These are phyloP conservation scores for Drosophila infuscata DNA, from an alignment of 2,888 invertebrate genomes.

Conservation along the genomic window DNA sequence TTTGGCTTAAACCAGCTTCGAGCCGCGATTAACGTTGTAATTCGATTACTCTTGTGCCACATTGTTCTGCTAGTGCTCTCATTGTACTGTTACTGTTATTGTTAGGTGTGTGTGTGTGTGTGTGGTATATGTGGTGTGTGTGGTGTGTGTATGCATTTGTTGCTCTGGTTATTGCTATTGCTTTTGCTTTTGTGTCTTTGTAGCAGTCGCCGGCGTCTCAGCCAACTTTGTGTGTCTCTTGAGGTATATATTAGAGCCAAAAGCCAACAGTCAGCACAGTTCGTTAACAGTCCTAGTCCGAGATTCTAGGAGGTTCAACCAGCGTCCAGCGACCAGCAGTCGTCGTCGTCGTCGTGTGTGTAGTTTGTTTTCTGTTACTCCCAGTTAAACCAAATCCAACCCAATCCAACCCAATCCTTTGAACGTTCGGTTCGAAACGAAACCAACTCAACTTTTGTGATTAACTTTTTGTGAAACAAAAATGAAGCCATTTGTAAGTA, in stretches of 20 bases:
- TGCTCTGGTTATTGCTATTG: constrained; percentile 54
- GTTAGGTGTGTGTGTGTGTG: constrained; percentile 17
- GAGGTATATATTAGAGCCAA: constrained; percentile 84
- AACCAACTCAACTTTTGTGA: constrained; percentile 69
- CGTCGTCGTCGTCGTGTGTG: constrained; percentile 71
- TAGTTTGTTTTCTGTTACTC: constrained; percentile 54
- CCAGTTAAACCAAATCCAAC: constrained; percentile 29
- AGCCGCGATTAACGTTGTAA: constrained; percentile 78
- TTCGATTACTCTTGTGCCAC: constrained; percentile 77
- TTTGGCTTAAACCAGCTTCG: constrained; percentile 70
- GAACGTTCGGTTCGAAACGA: constrained; percentile 39
- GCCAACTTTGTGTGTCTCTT: constrained; percentile 47
- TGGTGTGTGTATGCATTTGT: constrained; percentile 28
- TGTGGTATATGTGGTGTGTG: constrained; percentile 17
- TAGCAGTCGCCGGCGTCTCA: constrained; percentile 60
- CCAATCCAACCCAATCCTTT: constrained; percentile 15
- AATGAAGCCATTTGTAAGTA: constrained; percentile 85
- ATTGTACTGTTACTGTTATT: constrained; percentile 52
- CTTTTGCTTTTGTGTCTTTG: constrained; percentile 52
- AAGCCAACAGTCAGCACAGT: constrained; percentile 84
- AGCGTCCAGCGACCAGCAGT: constrained; percentile 63
- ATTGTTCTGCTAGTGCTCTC: constrained; percentile 74
- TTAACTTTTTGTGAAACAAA: constrained; percentile 57
- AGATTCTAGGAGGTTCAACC: constrained; percentile 85
- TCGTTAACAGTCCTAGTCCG: constrained; percentile 86